Evolutionary conservation across 2,797 vertebrate species (phyloP).

Genomic region (Xiphophorus birchmanni): DNA sequence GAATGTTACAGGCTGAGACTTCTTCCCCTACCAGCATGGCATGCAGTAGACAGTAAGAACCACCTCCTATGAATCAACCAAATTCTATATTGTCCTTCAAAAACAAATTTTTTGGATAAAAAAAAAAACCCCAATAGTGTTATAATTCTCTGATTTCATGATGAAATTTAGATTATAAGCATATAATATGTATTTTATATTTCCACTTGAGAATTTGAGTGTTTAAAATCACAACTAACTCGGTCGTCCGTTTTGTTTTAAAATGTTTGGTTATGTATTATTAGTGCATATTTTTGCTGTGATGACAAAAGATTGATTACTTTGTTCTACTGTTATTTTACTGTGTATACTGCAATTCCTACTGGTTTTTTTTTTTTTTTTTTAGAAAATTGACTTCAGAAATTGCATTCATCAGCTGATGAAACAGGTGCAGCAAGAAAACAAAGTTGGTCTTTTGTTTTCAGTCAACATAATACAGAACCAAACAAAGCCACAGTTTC

Average conservation of each 20-base stretch:
- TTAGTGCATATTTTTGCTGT: not conserved
- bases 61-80: not conserved
- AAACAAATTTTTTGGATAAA: not conserved
- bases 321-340: not conserved
- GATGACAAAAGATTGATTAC: not conserved
- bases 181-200: too few species aligned
- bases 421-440: not conserved
- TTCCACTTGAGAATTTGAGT: not conserved
- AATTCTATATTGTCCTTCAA: not conserved
- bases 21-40: conserved; percentile 1
- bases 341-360: not conserved
- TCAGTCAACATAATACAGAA: not conserved
- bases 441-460: not conserved
- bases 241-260: not conserved
- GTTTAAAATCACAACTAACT: not conserved
- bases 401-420: not conserved
- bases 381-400: not conserved
- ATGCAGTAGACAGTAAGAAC: not conserved
- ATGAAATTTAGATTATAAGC: not conserved
- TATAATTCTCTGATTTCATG: not conserved
- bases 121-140: too few species aligned
- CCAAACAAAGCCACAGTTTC: not conserved
- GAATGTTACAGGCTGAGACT: not conserved
- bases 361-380: not conserved
- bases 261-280: not conserved